Evolutionary conservation across 2,888 invertebrate species (phyloP), one percentile per base, ranked within the genome.

Genomic region (Temnothorax unifasciatus): DNA sequence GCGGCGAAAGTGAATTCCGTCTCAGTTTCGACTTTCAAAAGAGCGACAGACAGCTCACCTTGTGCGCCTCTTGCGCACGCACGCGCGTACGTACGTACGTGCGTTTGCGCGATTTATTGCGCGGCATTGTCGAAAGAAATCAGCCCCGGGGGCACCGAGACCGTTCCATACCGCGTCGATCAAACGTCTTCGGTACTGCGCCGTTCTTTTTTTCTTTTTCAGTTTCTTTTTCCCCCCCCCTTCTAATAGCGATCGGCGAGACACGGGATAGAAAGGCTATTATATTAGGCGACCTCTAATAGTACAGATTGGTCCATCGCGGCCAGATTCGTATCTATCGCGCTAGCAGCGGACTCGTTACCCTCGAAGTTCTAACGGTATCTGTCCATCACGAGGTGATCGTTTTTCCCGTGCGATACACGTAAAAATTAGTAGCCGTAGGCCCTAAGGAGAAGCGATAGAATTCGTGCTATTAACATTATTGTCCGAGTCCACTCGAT

Each of bases 1-100:
- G 83, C 88, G 84, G 91, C 91, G 91, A 91, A 91, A 91, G 91
- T 91, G 89, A 91, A 91, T 91, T 91, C 91, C 90, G 82, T 77
- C 63, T 74, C 66, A 64, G 85, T 81, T 73, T 82, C 87, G 89
- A 86, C 90, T 90, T 90, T 90, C 89, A 90, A 90, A 90, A 90
- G 77, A 86, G 77, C 64, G 44, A 59, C 64, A 71, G 44, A 68
- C 57, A 47, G 54, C 25, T 73, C 77, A 69, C 63, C 81, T 34
- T 68, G 79, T 38, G 83, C 69, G 83, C 69, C 81, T 81, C 77
- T 68, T 47, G 47, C 47, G 41, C 41, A 57, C 81, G 85, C 71
- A 69, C 61, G 61, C 64, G 59, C 77, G 83, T 47, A 50, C 57
- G 82, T 73, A 54, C 61, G 59, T 76, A 1, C 47, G 47, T 4